These are phyloP conservation scores for Nymphalis urticae DNA, from an alignment of 2,888 invertebrate species.

Conservation along the genomic window DNA sequence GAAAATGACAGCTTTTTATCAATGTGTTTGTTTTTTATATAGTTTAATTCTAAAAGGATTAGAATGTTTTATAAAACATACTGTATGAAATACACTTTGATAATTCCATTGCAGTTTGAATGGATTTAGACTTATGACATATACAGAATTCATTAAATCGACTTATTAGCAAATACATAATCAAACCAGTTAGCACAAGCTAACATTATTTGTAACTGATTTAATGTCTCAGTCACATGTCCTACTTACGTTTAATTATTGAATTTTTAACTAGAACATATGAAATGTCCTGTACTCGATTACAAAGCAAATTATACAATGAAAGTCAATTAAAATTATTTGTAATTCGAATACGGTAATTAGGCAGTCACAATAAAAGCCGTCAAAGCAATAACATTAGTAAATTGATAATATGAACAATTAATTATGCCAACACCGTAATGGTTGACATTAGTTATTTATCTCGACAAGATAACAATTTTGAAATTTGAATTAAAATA, in stretches of 20 bases:
- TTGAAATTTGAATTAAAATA: background rate
- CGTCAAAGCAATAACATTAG: conserved; percentile 23
- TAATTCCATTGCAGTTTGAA: no score
- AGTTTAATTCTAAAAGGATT: no score
- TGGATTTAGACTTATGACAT: no score
- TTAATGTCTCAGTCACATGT: no score
- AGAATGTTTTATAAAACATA: no score
- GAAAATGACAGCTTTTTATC: background rate
- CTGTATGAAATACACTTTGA: no score
- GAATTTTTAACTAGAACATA: background rate
- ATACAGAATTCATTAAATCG: no score
- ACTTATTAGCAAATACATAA: no score
- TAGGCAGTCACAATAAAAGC: conserved; percentile 18
- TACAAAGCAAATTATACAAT: background rate
- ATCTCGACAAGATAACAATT: background rate
- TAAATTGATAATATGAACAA: conserved; percentile 8
- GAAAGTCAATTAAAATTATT: conserved; percentile 16
- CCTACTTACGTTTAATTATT: no score
- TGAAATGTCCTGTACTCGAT: background rate
- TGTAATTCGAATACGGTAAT: conserved; percentile 21
- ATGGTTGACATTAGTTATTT: conserved; percentile 7
- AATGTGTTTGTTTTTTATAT: background rate
- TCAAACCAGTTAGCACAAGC: no score
- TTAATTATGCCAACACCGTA: background rate
- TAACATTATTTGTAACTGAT: no score